Percentiles rank a stretch among this genome's conserved stretches.
Conservation (phyloP, 2,797 vertebrate species). For the Enteromius paludinosus region DNA sequence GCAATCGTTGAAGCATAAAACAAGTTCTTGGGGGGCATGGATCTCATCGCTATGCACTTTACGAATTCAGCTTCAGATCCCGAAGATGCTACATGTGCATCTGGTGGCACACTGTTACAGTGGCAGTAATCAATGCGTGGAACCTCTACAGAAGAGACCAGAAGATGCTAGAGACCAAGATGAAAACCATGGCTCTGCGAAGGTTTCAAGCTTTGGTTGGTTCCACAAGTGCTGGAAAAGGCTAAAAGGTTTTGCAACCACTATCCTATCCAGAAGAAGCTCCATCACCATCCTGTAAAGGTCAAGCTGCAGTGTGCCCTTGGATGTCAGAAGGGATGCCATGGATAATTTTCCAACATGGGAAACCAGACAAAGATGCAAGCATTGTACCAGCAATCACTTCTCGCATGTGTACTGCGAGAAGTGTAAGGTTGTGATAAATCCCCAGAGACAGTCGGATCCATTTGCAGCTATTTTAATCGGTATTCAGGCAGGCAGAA, state of each 20-base stretch:
- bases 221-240: slow-evolving; percentile 52
- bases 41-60: slow-evolving; percentile 49
- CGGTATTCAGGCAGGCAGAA: too few relatives aligned
- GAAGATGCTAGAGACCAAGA: slow-evolving; percentile 16
- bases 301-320: too few relatives aligned
- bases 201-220: slow-evolving; percentile 56
- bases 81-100: slow-evolving; percentile 59
- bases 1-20: slow-evolving; percentile 58
- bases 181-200: slow-evolving; percentile 43
- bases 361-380: too few relatives aligned
- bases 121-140: slow-evolving; percentile 60
- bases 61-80: slow-evolving; percentile 55
- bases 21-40: slow-evolving; percentile 55
- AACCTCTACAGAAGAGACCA: slow-evolving; percentile 61
- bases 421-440: too few relatives aligned
- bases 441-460: too few relatives aligned
- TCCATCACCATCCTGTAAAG: not conserved
- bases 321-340: too few relatives aligned
- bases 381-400: too few relatives aligned
- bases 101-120: slow-evolving; percentile 60
- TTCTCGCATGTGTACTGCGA: too few relatives aligned
- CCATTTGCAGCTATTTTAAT: too few relatives aligned
- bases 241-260: slow-evolving; percentile 50
- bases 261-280: slow-evolving; percentile 41
- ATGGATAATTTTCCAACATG: too few relatives aligned